Base-by-base conservation (phyloP, 2,888 invertebrate genomes). In the Lasioglossum morio region DNA sequence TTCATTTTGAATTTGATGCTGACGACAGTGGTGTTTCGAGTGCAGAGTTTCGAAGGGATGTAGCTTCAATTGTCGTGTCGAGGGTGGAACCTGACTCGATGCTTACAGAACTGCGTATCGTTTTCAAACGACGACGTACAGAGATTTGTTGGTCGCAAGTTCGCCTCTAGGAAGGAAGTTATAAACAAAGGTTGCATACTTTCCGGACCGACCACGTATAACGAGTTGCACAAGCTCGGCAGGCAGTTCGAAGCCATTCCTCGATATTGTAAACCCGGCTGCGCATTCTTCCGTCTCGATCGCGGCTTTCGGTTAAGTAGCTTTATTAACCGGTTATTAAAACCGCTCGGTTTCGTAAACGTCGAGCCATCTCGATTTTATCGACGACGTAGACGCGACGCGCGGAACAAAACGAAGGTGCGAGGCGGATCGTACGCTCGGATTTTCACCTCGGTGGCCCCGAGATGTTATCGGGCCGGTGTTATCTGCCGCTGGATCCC, bases 401-500 rank as follows among this genome's bases (percentile, higher is more conserved):
- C 8, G 2, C 70, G 70, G 70, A 70, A 40, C 70, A 70, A 70
- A 70, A 48, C 48, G 30, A 48, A 48, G 73, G 73, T 46, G 73
- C 74, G 72, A 57, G 70, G 76, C 53, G 23, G 14, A 16, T 34
- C 34, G 43, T 34, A 30, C 40, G 37, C 34, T 43, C 43, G 66
- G 85, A 84, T 79, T 84, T 84, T 76, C 78, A 82, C 83, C 76
- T 72, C 57, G 83, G 83, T 82, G 82, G 83, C 74, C 81, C 82
- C 74, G 72, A 73, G 77, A 77, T 74, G 74, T 84, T 82, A 84
- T 82, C 77, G n/a, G 37, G 37, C 76, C 72, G 76, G 53, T 73
- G 82, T 82, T 84, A 84, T 84, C 83, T 66, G 46, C 78, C 72
- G 77, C 83, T 82, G 86, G 79, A 83, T 84, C 82, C 82, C 82